phyloP scores from a whole-genome alignment of 53 echinoderm and acorn worm genomes.

The Echinometra lucunter region DNA sequence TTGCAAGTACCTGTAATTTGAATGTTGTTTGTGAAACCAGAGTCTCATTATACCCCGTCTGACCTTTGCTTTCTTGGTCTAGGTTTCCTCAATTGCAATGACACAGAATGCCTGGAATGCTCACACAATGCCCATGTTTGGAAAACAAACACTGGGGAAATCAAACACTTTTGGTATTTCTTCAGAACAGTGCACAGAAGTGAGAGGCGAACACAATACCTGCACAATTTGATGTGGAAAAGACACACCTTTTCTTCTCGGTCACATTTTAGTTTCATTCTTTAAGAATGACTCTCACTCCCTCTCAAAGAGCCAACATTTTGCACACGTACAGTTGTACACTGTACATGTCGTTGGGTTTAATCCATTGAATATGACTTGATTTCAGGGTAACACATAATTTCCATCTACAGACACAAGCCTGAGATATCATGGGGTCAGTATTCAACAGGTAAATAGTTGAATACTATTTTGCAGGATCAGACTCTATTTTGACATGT shows the following conservation, averaged over 20 bases:
- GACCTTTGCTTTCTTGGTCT: background rate
- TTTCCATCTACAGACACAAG: too few species aligned
- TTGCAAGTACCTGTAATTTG: background rate
- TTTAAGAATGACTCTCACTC: too few species aligned
- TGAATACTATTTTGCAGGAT: too few species aligned
- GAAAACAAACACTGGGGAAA: conserved; percentile 40
- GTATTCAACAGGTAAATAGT: too few species aligned
- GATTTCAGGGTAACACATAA: too few species aligned
- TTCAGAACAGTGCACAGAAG: background rate
- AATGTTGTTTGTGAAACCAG: conserved; percentile 10
- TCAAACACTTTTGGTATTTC: background rate
- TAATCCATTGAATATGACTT: too few species aligned
- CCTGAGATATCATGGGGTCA: too few species aligned
- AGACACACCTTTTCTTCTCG: background rate
- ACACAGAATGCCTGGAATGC: conserved; percentile 50
- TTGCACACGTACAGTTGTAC: too few species aligned
- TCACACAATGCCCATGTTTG: conserved; percentile 53
- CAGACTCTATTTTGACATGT: too few species aligned
- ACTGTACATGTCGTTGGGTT: too few species aligned
- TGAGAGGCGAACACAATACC: background rate
- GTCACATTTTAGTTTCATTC: background rate
- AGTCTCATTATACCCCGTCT: background rate
- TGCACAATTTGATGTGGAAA: background rate
- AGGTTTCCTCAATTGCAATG: background rate
- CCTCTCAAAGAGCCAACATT: too few species aligned